Base-by-base conservation (phyloP, 2,797 vertebrate species). In the Sebastes steindachneri region DNA sequence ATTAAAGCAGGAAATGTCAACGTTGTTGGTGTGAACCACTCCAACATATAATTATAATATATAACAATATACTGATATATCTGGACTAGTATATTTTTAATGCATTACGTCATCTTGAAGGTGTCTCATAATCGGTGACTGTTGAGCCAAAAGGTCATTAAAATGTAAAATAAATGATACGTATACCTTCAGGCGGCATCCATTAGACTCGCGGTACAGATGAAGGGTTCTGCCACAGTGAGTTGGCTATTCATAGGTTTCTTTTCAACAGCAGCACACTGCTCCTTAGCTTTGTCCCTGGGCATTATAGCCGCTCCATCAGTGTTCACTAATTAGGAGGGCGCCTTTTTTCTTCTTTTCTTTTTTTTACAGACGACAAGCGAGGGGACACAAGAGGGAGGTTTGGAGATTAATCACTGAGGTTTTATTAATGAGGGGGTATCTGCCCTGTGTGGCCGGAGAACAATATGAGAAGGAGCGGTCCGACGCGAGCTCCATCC, bases 401-500 rank as follows among this genome's bases (percentile, higher is more conserved):
- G 75, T 73, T 82, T 86, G 75, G 72, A 89, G 92, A 94, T 94
- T 80, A 92, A 93, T 95, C 92, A 92, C 76, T 51, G 77, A 78
- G 77, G 73, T 89, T 93, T 93, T 93, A 94, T 94, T 94, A 94
- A 94, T 91, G 89, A 93, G 88, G 63, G 75, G 75, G 68, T 85
- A 86, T 88, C 57, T 83, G 88, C 84, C 86, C 86, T 80, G 75
- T 83, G 88, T 89, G 84, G 86, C 85, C 85, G 15, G 69, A 88
- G 91, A 91, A 89, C 86, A 90, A 93, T 90, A 86, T 88, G 78
- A 91, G 82, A 91, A 75, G 51, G 76, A 87, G 73, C 9, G 26
- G 87, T 92, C 83, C 66, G 80, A 82, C 73, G 68, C 53, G 0
- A 78, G 77, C 75, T 33, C 75, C 85, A 94, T 95, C 84, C 87